Percentiles rank a stretch among this genome's conserved stretches.
Conservation (phyloP, 2,888 invertebrate species). For the Sminthurinus aureus region DNA sequence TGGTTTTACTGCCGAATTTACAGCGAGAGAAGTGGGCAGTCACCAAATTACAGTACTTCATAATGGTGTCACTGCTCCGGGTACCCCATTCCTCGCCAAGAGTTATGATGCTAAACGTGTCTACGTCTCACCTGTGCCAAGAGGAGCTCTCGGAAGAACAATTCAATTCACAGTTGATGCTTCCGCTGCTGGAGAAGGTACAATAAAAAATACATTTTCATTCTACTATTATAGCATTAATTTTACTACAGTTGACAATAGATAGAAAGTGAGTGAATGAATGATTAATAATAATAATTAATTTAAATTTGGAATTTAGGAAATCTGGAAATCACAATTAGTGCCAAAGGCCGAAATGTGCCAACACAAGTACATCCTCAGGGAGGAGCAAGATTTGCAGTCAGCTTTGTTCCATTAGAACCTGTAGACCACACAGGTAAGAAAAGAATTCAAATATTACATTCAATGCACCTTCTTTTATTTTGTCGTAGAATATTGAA, state of each 20-base stretch:
- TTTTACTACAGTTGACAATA: too few species aligned
- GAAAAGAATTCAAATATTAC: too few species aligned
- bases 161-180: slow-evolving; percentile 78
- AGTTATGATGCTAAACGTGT: slow-evolving; percentile 92
- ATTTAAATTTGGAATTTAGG: slow-evolving; percentile 94
- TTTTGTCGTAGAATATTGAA: too few species aligned
- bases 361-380: slow-evolving; percentile 95
- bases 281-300: slow-evolving; percentile 15
- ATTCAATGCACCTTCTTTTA: too few species aligned
- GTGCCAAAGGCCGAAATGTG: slow-evolving; percentile 89
- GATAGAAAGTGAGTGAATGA: too few species aligned
- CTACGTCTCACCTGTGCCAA: slow-evolving; percentile 80
- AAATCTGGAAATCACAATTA: slow-evolving; percentile 95
- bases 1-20: slow-evolving; percentile 90
- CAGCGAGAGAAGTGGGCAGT: slow-evolving; percentile 90
- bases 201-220: slow-evolving; percentile 94
- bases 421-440: slow-evolving; percentile 85
- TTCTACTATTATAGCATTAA: too few species aligned
- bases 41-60: slow-evolving; percentile 91
- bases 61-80: slow-evolving; percentile 70
- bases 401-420: slow-evolving; percentile 94
- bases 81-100: slow-evolving; percentile 89
- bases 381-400: slow-evolving; percentile 85
- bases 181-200: slow-evolving; percentile 77
- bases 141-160: slow-evolving; percentile 84